A percentile compares a stretch with the other conserved stretches of the same genome.
Conservation (phyloP, 2,113 vertebrate genomes). For the Cyanistes caeruleus region DNA sequence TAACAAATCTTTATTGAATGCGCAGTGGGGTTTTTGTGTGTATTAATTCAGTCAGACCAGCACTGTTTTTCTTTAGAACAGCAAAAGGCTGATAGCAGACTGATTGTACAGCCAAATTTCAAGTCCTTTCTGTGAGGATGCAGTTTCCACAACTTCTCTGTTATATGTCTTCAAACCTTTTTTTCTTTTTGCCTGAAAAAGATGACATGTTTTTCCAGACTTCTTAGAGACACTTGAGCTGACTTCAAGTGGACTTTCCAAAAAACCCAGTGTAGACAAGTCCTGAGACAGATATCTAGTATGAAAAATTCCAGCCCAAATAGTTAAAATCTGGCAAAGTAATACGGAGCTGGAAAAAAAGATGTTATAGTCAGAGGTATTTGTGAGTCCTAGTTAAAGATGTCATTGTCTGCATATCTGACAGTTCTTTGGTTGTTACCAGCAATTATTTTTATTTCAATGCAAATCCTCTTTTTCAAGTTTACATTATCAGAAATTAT, state of each 20-base stretch:
- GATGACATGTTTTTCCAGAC: constrained; percentile 14
- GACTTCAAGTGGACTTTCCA: neutral
- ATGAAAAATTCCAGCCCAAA: neutral
- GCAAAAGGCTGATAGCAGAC: neutral
- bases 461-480: neutral
- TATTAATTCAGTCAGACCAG: neutral
- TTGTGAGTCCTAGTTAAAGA: neutral
- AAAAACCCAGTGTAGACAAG: neutral
- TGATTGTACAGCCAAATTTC: neutral
- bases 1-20: neutral
- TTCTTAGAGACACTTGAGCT: neutral
- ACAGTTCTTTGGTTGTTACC: neutral
- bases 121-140: neutral
- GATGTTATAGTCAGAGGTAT: neutral
- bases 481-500: neutral
- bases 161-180: neutral
- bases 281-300: neutral
- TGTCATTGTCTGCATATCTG: neutral
- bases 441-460: neutral
- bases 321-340: constrained; percentile 27
- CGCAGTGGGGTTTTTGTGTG: neutral
- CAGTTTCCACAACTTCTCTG: neutral
- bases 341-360: neutral
- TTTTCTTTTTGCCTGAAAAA: neutral
- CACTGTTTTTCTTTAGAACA: neutral